Base-by-base conservation (phyloP, 2,113 vertebrate species). In the Tamias sibiricus region DNA sequence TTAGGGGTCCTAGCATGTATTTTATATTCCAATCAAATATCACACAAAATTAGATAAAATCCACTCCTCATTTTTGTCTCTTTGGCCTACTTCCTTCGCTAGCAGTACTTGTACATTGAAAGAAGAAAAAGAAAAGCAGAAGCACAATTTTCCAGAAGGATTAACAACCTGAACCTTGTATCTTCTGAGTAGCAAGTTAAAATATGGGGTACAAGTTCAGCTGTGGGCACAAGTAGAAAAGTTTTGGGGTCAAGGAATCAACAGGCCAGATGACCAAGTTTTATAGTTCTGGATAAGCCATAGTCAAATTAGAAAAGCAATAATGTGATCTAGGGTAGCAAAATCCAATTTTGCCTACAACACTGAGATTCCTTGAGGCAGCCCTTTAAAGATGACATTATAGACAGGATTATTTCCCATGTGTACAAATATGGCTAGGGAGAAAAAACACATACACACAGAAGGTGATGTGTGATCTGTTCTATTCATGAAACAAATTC, bases 291-390 rank as follows among this genome's bases (percentile, higher is more conserved):
- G 13, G 47, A 91, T 95, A 82, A 95, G 77, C 94, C 85, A 68
- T 79, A 92, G 92, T 93, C 85, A 96, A 97, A 96, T 96, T 88
- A 94, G 66, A 95, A 97, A 95, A 97, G 37, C 87, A 97, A 94
- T 94, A 96, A 96, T 97, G 92, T 74, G 72, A 96, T 97, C 47
- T 79, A 91, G 62, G 42, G 69, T 54, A 97, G 81, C 68, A 95
- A 92, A 96, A 92, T 85, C 97, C 85, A 96, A 94, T 96, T 97
- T 96, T 96, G 11, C 80, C 91, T 92, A 52, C 92, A 87, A 92
- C 24, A n/a, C n/a, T 90, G 90, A 95, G 72, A 87, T 97, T 97
- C 95, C 87, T 96, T 87, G 94, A 98, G 93, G 95, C 85, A 80
- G n/a, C 69, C 69, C 68, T 97, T 95, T 97, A 97, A 97, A 94